A percentile compares a stretch with the other conserved stretches of the same genome.
These are phyloP conservation scores for Graphium colonna DNA, from an alignment of 2,888 invertebrate species.

Conservation along the genomic window DNA sequence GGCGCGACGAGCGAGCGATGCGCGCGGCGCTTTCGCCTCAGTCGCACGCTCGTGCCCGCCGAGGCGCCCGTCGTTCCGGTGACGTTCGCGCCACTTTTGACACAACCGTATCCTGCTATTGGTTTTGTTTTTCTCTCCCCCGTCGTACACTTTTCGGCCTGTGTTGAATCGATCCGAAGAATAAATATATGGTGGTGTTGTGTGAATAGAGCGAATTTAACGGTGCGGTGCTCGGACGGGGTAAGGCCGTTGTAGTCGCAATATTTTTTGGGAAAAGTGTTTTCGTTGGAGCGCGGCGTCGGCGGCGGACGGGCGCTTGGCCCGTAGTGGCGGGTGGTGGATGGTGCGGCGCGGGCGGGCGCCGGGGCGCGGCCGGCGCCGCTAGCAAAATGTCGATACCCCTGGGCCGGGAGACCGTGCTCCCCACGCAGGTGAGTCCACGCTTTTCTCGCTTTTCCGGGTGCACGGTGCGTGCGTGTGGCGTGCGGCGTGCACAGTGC, in stretches of 20 bases:
- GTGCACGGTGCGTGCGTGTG: conserved; percentile 17
- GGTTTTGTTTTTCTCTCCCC: conserved; percentile 36
- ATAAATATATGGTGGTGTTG: conserved; percentile 44
- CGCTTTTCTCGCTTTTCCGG: conserved; percentile 40
- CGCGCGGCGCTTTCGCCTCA: conserved; percentile 43
- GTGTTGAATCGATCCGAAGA: conserved; percentile 39
- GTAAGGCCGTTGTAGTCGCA: conserved; percentile 45
- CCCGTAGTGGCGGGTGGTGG: conserved; percentile 64
- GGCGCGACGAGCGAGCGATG: conserved; percentile 32
- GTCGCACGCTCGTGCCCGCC: conserved; percentile 64
- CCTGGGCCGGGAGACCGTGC: conserved; percentile 74
- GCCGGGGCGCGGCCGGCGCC: conserved; percentile 78
- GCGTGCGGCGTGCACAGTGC: conserved; percentile 13
- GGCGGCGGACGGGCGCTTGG: conserved; percentile 45
- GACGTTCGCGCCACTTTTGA: conserved; percentile 44
- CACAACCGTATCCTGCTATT: conserved; percentile 29
- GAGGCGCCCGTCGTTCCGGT: conserved; percentile 49
- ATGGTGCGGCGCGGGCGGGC: conserved; percentile 72
- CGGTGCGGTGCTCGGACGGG: conserved; percentile 38
- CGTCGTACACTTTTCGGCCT: conserved; percentile 33
- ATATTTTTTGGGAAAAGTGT: conserved; percentile 61
- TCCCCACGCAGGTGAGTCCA: conserved; percentile 73
- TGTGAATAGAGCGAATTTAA: conserved; percentile 36
- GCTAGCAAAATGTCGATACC: conserved; percentile 79
- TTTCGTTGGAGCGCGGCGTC: conserved; percentile 62